Evolutionary conservation across 2,797 vertebrate genomes (phyloP), one percentile per base, ranked within the genome.

Genomic region (Falco naumanni): DNA sequence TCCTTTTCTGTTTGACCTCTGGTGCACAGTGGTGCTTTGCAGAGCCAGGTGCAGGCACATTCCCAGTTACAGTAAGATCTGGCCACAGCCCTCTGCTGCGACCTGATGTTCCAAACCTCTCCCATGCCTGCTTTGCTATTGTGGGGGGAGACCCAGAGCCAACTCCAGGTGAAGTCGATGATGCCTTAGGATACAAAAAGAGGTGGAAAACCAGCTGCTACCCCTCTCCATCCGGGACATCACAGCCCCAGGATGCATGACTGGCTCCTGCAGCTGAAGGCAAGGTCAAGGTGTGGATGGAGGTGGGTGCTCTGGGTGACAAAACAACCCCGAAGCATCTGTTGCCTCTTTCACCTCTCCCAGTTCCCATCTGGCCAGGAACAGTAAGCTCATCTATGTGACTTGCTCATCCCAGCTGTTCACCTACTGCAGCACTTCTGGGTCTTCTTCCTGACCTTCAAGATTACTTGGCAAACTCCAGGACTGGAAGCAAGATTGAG

Each of bases 201-300:
- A 43, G 3, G 4, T 63, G 51, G 76, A 33, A n/a, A 70, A 90
- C 0, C 4, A 68, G 22, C n/a, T 59, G n/a, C 22, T 89, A 4
- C 8, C 16, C 7, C 4, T 65, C 13, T 53, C 11, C 11, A 3
- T 33, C 21, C 16, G 1, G 1, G 11, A 6, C 12, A 65, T 19
- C 10, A 25, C 11, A 43, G 25, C 16, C 7, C 10, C 3, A 5
- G 57, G 33, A 28, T 65, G 31, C 3, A 3, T 10, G 26, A 21
- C 21, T 51, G 16, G 7, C 4, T 75, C 25, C 51, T 77, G 54
- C 25, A 34, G 74, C 45, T 34, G 54, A 64, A 85, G 56, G 39
- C 10, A 37, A 60, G 33, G n/a, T 25, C 26, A 13, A 47, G 17
- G 26, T 28, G 29, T 28, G 9, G n/a, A 76, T 51, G 28, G 9